Conservation (phyloP, 2,113 vertebrate species). For the Turnix velox region DNA sequence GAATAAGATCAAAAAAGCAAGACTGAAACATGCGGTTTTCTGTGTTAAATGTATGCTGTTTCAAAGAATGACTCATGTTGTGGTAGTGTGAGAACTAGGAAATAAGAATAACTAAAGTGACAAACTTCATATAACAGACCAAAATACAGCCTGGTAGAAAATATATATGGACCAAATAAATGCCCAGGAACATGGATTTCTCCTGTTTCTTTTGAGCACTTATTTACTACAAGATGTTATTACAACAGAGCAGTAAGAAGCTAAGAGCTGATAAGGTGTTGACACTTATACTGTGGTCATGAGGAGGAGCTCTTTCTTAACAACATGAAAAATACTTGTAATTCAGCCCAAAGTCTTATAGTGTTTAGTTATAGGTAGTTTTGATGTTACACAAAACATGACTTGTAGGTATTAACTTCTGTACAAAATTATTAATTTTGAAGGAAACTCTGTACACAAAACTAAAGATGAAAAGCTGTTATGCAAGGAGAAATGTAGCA, state of each 20-base stretch:
- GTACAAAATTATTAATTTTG: not conserved
- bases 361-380: not conserved
- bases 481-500: not conserved
- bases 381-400: not conserved
- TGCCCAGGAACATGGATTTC: not conserved
- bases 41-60: not conserved
- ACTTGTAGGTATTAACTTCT: not conserved
- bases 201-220: not conserved
- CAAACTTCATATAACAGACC: not conserved
- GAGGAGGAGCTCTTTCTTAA: not conserved
- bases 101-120: not conserved
- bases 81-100: conserved; percentile 9
- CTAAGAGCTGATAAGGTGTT: not conserved
- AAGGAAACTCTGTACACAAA: not conserved
- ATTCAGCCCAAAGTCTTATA: not conserved
- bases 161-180: not conserved
- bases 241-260: not conserved
- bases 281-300: not conserved
- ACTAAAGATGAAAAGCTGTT: not conserved
- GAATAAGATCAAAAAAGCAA: not conserved
- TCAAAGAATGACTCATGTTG: not conserved
- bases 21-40: not conserved
- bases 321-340: not conserved
- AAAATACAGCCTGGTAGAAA: not conserved
- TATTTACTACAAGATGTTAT: not conserved